Percentiles rank a stretch among this genome's conserved stretches.
phyloP scores from a whole-genome alignment of 2,888 invertebrate genomes.

The Orchesella flavescens region DNA sequence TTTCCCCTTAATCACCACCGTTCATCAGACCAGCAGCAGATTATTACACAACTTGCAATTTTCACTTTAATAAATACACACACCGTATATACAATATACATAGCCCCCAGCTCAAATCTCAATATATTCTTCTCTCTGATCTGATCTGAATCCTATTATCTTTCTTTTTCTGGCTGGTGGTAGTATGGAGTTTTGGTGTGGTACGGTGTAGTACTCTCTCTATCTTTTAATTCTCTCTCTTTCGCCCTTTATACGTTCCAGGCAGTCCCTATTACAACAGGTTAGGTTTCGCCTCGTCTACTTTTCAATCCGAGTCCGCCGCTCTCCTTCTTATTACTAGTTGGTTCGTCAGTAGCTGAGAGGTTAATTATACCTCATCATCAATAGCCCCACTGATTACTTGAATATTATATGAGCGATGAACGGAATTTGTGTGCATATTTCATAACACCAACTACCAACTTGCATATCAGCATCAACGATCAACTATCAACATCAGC shows the following conservation, averaged over 20 bases:
- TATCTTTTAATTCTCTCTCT: not conserved
- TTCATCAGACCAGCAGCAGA: constrained; percentile 25
- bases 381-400: constrained; percentile 51
- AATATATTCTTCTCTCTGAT: not conserved
- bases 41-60: constrained; percentile 39
- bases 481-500: not conserved
- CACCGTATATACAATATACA: not conserved
- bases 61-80: constrained; percentile 38
- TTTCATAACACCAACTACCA: not conserved
- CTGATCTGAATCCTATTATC: not conserved
- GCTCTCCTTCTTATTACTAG: constrained; percentile 32
- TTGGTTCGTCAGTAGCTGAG: constrained; percentile 58
- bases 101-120: not conserved
- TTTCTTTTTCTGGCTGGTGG: not conserved
- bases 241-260: constrained; percentile 8
- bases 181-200: not conserved
- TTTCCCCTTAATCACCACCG: constrained; percentile 16
- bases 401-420: not conserved
- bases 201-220: not conserved
- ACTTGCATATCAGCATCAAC: not conserved
- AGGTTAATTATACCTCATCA: constrained; percentile 62
- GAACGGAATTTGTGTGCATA: too few species aligned
- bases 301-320: constrained; percentile 36
- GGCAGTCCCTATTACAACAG: constrained; percentile 2
- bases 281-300: constrained; percentile 2